phyloP scores from a whole-genome alignment of 2,888 invertebrate genomes.

The Archips xylosteana region DNA sequence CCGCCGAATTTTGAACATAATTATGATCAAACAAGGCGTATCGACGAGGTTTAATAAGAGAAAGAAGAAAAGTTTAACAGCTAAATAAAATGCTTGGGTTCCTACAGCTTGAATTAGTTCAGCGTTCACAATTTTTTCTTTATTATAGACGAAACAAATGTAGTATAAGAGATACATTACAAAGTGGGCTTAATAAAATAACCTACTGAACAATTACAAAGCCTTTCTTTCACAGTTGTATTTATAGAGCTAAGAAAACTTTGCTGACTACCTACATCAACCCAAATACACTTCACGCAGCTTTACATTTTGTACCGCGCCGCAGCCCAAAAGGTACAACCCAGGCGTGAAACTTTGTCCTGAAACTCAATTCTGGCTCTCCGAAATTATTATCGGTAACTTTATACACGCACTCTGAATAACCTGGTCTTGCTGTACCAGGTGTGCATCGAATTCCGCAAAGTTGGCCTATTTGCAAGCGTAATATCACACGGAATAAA shows the following conservation, averaged over 20 bases:
- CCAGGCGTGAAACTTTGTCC: slow-evolving; percentile 14
- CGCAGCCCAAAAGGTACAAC: slow-evolving; percentile 7
- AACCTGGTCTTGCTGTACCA: slow-evolving; percentile 32
- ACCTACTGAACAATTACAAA: background rate
- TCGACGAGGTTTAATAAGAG: too few relatives aligned
- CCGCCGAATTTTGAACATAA: too few relatives aligned
- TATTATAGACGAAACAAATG: background rate
- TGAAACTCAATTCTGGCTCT: slow-evolving; percentile 22
- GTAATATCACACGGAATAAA: slow-evolving; percentile 28
- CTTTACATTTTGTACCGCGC: slow-evolving; percentile 17
- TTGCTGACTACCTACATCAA: background rate
- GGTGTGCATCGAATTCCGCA: slow-evolving; percentile 34
- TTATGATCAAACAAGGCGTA: too few relatives aligned
- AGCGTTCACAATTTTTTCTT: background rate
- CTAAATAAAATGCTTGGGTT: too few relatives aligned
- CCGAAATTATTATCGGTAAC: slow-evolving; percentile 35
- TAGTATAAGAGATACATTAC: background rate
- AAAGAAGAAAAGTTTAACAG: too few relatives aligned
- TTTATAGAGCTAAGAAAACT: slow-evolving; percentile 1
- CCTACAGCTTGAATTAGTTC: too few relatives aligned
- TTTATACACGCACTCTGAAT: slow-evolving; percentile 27
- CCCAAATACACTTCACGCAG: slow-evolving; percentile 1
- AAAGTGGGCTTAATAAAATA: background rate
- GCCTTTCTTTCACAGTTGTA: background rate
- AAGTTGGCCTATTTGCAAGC: slow-evolving; percentile 36